Base-by-base conservation (phyloP, 2,797 vertebrate species). In the Salmo trutta region DNA sequence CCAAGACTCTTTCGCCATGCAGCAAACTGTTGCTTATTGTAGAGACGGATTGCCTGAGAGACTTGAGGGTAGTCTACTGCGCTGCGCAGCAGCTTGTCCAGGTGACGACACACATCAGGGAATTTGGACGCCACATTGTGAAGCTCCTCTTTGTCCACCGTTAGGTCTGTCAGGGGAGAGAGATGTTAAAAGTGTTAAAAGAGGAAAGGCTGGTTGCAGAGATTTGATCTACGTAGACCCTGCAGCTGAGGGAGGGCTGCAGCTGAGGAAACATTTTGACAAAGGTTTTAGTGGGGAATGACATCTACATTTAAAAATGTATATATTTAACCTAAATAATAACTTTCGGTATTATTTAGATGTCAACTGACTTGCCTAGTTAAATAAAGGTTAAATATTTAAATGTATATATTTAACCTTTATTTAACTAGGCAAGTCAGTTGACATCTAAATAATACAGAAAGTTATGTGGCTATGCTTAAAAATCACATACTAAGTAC, bases 1-100 rank as follows among this genome's bases (percentile, higher is more conserved):
- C 95, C 95, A 73, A 96, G 31, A 79, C 90, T 95, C 76, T 89
- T 80, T 76, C 91, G 95, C 98, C 98, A 99, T 0, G 74, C 88
- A 75, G 86, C 69, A 85, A 99, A 99, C 76, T 95, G 87, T 71
- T 93, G 88, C 88, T 95, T 98, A 90, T 98, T 99, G 87, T 99
- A 99, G 1, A 82, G 78, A n/a, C 94, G 95, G 75, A 99, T 97
- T 71, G 79, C 73, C 62, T 90, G 81, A 52, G 98, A 97, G 80
- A 99, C 93, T 62, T 91, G 67, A 36, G 96, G 96, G 81, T 98
- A 99, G 80, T 98, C 93, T 71, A 98, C 72, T 82, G 96, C 79
- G 41, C 92, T 94, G 3, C 79, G 95, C 81, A 99, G 90, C 2
- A 92, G 85, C 86, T 92, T 94, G 85, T 99, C 96, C 85, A 99